A percentile compares a stretch with the other conserved stretches of the same genome.
phyloP scores from a whole-genome alignment of 1,140 invertebrate species.

The Orius insidiosus region DNA sequence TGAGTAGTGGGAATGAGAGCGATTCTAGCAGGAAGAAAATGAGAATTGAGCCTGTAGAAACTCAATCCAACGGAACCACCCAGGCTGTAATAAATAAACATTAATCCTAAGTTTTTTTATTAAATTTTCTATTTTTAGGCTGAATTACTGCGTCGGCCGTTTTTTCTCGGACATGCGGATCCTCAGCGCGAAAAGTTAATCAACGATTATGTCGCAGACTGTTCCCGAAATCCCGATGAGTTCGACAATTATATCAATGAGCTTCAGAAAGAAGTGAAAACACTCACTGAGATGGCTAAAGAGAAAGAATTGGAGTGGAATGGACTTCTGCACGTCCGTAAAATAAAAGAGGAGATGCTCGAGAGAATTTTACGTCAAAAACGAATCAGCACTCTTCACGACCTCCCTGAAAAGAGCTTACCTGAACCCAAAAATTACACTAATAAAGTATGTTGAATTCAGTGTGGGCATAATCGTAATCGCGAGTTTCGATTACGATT shows the following conservation, averaged over 20 bases:
- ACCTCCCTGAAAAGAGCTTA: slow-evolving; percentile 1
- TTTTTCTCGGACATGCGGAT: slow-evolving; percentile 13
- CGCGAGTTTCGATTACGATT: no score
- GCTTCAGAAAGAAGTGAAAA: slow-evolving; percentile 40
- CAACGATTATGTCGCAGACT: slow-evolving; percentile 37
- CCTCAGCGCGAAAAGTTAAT: slow-evolving; percentile 28
- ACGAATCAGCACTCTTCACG: slow-evolving; percentile 24
- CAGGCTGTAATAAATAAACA: not conserved
- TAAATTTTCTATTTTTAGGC: not conserved
- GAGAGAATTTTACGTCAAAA: slow-evolving; percentile 41
- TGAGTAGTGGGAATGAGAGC: slow-evolving; percentile 18
- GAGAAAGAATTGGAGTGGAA: slow-evolving; percentile 74
- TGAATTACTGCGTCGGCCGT: no score
- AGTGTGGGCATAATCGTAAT: no score
- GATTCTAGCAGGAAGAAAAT: slow-evolving; percentile 17
- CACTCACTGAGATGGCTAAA: slow-evolving; percentile 44
- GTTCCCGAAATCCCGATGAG: slow-evolving; percentile 35
- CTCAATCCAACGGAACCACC: slow-evolving; percentile 11
- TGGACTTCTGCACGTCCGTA: slow-evolving; percentile 52
- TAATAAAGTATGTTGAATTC: no score
- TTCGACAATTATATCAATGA: slow-evolving; percentile 37
- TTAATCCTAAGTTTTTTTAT: not conserved
- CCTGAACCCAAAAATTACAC: slow-evolving; percentile 1
- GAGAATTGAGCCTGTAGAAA: slow-evolving; percentile 7
- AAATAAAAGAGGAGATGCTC: slow-evolving; percentile 62